Percentiles rank a stretch among this genome's conserved stretches.
Conservation (phyloP, 1,140 invertebrate genomes). For the Drosophila serrata region DNA sequence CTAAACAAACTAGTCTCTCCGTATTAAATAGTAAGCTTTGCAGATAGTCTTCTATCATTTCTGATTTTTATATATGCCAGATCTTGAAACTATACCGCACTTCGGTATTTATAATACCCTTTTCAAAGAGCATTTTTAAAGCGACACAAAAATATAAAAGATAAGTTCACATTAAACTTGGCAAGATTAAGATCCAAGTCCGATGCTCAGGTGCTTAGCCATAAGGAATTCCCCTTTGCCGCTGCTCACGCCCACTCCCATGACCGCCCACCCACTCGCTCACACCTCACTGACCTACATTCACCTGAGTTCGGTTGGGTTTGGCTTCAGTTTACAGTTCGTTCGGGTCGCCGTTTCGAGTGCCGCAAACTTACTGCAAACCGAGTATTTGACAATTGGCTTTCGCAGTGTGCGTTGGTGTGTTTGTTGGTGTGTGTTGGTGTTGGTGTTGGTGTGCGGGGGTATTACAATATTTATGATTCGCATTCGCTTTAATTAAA, state of each 20-base stretch:
- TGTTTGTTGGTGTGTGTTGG: conserved; percentile 1
- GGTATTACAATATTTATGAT: conserved; percentile 75
- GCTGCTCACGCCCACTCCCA: conserved; percentile 5
- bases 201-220: conserved; percentile 27
- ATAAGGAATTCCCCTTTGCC: conserved; percentile 7
- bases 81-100: too few relatives aligned
- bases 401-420: background rate
- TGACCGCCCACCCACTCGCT: background rate
- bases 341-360: conserved; percentile 18
- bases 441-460: background rate
- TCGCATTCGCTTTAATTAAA: conserved; percentile 77
- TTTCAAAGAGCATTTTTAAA: background rate
- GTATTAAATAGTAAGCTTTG: too few relatives aligned
- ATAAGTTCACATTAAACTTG: background rate
- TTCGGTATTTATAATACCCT: background rate
- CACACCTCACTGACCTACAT: conserved; percentile 48
- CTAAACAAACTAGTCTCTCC: too few relatives aligned
- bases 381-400: conserved; percentile 52
- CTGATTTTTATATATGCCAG: too few relatives aligned
- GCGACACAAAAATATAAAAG: background rate
- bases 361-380: conserved; percentile 16
- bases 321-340: conserved; percentile 22
- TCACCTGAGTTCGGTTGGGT: conserved; percentile 32
- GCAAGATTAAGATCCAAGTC: conserved; percentile 22
- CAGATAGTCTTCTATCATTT: too few relatives aligned